These are phyloP conservation scores for Erynnis tages DNA, from an alignment of 2,888 invertebrate genomes.

Conservation along the genomic window DNA sequence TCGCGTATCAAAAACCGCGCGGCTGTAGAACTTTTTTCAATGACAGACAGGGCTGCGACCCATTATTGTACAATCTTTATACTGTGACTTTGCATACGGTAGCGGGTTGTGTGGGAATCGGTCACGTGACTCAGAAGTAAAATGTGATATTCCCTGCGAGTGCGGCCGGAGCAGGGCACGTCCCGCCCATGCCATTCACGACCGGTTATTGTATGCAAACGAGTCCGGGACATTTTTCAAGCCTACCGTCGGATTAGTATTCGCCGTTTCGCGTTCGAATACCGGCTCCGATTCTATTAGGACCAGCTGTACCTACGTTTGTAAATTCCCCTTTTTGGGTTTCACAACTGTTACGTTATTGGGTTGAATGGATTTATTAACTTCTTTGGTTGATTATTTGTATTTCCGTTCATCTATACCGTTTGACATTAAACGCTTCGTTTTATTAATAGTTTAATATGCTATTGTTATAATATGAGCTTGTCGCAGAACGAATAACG, in stretches of 20 bases:
- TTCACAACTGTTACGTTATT: slow-evolving; percentile 5
- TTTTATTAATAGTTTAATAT: no score
- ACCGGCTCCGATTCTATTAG: slow-evolving; percentile 34
- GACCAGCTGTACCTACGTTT: slow-evolving; percentile 11
- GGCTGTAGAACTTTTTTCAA: no score
- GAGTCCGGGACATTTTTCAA: slow-evolving; percentile 58
- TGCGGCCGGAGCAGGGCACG: slow-evolving; percentile 46
- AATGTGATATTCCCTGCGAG: slow-evolving; percentile 44
- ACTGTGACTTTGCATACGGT: slow-evolving; percentile 40
- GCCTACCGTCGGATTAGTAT: slow-evolving; percentile 42
- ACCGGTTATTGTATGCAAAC: slow-evolving; percentile 77
- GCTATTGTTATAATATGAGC: no score
- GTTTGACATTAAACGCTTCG: no score
- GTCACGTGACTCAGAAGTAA: slow-evolving; percentile 59
- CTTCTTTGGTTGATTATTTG: not conserved
- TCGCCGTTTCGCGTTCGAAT: slow-evolving; percentile 39
- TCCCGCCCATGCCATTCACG: slow-evolving; percentile 51
- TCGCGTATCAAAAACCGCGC: no score
- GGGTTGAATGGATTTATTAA: not conserved
- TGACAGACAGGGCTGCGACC: no score
- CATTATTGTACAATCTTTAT: no score
- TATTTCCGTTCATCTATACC: not conserved
- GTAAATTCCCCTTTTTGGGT: slow-evolving; percentile 6
- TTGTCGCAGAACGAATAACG: no score
- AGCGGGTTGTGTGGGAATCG: slow-evolving; percentile 52